Conservation (phyloP, 92 coral and sea anemone genomes). For the Montipora capitata region DNA sequence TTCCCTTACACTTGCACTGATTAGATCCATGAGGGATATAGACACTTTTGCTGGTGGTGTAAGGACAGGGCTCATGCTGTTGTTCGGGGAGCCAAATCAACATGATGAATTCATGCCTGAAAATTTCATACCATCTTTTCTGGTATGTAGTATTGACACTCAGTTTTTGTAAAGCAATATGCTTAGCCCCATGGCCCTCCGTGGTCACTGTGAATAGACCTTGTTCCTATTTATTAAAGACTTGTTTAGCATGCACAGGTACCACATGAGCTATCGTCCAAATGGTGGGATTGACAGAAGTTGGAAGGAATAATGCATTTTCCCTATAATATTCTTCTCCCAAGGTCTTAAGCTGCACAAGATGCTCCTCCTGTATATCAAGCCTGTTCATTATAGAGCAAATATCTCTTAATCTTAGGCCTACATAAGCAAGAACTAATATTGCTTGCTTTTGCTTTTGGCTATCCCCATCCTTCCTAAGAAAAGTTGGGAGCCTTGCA, state of each 20-base stretch:
- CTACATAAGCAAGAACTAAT: slow-evolving; percentile 59
- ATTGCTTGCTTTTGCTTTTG: slow-evolving; percentile 79
- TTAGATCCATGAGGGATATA: slow-evolving; percentile 61
- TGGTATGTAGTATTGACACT: slow-evolving; percentile 77
- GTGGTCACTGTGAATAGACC: slow-evolving; percentile 79
- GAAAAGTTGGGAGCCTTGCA: slow-evolving; percentile 57
- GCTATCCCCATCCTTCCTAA: slow-evolving; percentile 60
- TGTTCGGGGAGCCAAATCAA: slow-evolving; percentile 87
- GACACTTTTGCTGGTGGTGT: slow-evolving; percentile 59
- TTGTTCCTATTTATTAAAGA: slow-evolving; percentile 65
- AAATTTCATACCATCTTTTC: slow-evolving; percentile 74
- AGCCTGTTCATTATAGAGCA: slow-evolving; percentile 75
- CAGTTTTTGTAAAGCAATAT: slow-evolving; percentile 69
- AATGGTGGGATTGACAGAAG: slow-evolving; percentile 72
- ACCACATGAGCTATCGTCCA: slow-evolving; percentile 81
- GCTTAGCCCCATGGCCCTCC: slow-evolving; percentile 86
- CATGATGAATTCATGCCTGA: slow-evolving; percentile 86
- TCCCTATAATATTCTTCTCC: slow-evolving; percentile 69
- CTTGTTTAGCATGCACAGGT: slow-evolving; percentile 70
- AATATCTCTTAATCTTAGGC: slow-evolving; percentile 69
- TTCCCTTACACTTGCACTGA: too few species aligned
- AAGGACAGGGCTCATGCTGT: slow-evolving; percentile 65
- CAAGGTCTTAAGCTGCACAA: slow-evolving; percentile 31
- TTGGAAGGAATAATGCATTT: slow-evolving; percentile 67
- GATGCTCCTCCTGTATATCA: slow-evolving; percentile 48